phyloP scores from a whole-genome alignment of 2,888 invertebrate species.

The Nomada lathburiana region DNA sequence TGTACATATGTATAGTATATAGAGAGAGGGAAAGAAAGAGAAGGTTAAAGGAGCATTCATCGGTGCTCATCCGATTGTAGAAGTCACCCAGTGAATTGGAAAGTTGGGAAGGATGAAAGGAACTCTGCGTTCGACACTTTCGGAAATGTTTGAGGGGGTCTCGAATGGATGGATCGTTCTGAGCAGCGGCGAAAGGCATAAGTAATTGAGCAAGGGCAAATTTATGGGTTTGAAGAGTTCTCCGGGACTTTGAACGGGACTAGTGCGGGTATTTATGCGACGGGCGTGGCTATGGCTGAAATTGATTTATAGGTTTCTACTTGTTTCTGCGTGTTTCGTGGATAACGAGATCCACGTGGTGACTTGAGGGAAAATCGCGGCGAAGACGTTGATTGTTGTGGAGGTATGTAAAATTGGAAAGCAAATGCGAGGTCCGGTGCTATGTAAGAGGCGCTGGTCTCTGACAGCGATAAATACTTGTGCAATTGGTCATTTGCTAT shows the following conservation, averaged over 20 bases:
- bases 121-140: constrained; percentile 41
- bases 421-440: too few species aligned
- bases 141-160: constrained; percentile 11
- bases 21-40: neutral
- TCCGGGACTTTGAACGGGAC: neutral
- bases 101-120: constrained; percentile 9
- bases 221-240: constrained; percentile 41
- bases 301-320: constrained; percentile 4
- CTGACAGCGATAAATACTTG: too few species aligned
- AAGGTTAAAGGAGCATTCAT: constrained; percentile 31
- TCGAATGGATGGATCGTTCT: neutral
- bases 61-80: constrained; percentile 48
- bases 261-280: constrained; percentile 23
- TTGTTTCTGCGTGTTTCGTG: neutral
- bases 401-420: neutral
- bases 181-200: neutral
- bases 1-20: too few species aligned
- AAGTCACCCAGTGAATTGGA: constrained; percentile 29
- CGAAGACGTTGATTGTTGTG: neutral
- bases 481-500: too few species aligned
- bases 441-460: too few species aligned
- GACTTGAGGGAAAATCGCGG: neutral
- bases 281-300: neutral
- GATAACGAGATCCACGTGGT: constrained; percentile 12
- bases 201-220: constrained; percentile 41